Evolutionary conservation across 2,113 vertebrate genomes (phyloP).

Genomic region (Capreolus pygargus): DNA sequence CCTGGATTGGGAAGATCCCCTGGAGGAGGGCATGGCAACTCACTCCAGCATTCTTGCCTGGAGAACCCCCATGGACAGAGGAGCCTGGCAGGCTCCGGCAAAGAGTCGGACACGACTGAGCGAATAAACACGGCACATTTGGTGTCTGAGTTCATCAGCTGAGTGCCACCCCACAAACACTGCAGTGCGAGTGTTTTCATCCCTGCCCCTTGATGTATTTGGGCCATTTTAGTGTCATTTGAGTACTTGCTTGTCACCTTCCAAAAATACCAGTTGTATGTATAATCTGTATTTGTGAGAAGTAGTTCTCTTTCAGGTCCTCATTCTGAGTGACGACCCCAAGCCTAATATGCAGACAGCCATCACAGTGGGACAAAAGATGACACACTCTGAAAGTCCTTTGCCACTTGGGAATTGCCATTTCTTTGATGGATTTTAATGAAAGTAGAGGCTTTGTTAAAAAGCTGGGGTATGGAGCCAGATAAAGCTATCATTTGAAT

Average conservation of each 20-base stretch:
- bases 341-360: not conserved
- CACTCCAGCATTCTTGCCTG: not conserved
- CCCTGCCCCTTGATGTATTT: not conserved
- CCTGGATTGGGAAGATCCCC: not conserved
- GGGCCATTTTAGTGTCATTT: not conserved
- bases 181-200: not conserved
- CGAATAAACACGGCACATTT: not conserved
- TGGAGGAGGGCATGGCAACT: not conserved
- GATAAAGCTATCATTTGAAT: not conserved
- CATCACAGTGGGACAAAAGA: not conserved
- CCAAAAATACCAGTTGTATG: not conserved
- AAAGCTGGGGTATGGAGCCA: not conserved
- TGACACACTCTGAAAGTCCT: not conserved
- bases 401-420: not conserved
- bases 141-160: not conserved
- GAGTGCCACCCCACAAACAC: not conserved
- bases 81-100: not conserved
- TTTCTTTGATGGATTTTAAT: conserved; percentile 22
- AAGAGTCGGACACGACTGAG: not conserved
- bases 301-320: not conserved
- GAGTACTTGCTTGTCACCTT: not conserved
- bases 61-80: not conserved
- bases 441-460: not conserved
- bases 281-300: not conserved
- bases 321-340: not conserved